A percentile compares a stretch with the other conserved stretches of the same genome.
These are phyloP conservation scores for Onychostruthus taczanowskii DNA, from an alignment of 2,113 vertebrate genomes.

Conservation along the genomic window DNA sequence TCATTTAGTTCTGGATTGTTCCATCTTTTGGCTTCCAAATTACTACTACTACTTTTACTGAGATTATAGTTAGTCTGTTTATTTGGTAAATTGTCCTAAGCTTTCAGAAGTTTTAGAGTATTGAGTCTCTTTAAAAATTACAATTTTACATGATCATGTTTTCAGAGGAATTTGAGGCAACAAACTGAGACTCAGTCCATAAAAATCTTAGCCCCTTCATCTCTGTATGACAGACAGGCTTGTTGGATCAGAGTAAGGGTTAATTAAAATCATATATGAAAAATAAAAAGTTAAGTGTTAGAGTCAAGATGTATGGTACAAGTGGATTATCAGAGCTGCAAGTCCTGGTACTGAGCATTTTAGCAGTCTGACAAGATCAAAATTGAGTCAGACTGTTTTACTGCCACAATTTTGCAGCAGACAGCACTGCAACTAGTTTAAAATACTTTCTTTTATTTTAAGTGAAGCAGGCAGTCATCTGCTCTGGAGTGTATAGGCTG, in stretches of 20 bases:
- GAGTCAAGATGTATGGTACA: neutral
- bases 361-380: neutral
- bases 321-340: neutral
- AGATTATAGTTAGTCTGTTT: neutral
- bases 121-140: neutral
- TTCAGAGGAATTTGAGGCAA: neutral
- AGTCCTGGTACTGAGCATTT: neutral
- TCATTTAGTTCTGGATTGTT: conserved; percentile 10
- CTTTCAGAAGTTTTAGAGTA: neutral
- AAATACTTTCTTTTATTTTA: neutral
- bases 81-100: neutral
- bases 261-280: neutral
- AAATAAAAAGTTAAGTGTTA: neutral
- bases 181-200: neutral
- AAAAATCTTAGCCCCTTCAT: neutral
- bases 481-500: neutral
- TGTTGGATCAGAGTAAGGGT: neutral
- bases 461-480: neutral
- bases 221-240: neutral
- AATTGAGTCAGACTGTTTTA: conserved; percentile 21
- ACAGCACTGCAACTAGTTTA: neutral
- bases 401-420: conserved; percentile 18
- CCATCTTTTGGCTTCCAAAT: neutral
- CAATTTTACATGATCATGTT: accelerated
- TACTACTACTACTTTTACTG: neutral